Conservation (phyloP, 1,140 invertebrate genomes). For the Ganaspis sp. region DNA sequence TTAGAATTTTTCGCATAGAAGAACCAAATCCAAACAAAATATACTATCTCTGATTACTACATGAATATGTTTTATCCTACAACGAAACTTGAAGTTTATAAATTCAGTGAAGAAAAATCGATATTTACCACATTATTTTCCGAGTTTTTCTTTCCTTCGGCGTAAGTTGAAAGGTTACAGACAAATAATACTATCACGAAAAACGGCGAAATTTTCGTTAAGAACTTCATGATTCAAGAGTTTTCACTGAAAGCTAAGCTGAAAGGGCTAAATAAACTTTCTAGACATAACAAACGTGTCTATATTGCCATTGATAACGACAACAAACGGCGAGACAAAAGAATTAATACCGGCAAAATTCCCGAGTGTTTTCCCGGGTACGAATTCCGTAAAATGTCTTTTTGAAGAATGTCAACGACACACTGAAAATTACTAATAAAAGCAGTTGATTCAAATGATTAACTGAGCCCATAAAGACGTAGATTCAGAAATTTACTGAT, state of each 20-base stretch:
- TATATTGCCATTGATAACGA: background rate
- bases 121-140: background rate
- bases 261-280: background rate
- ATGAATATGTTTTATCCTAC: too few species aligned
- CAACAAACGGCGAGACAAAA: background rate
- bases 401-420: background rate
- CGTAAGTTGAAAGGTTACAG: too few species aligned
- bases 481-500: background rate
- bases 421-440: background rate
- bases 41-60: too few species aligned
- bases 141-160: too few species aligned
- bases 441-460: background rate
- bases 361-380: background rate
- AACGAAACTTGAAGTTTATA: too few species aligned
- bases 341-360: slow-evolving; percentile 6
- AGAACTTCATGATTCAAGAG: background rate
- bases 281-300: background rate
- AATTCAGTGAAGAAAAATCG: background rate
- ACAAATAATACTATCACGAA: background rate
- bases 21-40: too few species aligned
- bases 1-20: too few species aligned
- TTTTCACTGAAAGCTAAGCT: background rate
- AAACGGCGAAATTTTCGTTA: background rate
- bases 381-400: background rate
- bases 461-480: background rate